phyloP scores from a whole-genome alignment of 2,888 invertebrate genomes.

The Hofmannophila pseudospretella region DNA sequence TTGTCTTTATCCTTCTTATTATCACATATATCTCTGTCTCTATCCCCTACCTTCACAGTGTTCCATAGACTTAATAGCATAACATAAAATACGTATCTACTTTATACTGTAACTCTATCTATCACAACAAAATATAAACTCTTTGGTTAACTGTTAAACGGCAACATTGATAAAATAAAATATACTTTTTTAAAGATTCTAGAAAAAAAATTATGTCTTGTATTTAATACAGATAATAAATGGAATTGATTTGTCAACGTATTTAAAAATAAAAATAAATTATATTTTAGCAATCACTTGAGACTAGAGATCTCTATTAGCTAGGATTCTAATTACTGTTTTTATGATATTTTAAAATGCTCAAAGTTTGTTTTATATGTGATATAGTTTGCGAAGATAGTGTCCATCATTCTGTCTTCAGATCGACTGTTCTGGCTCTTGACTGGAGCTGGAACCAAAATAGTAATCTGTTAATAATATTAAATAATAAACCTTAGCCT shows the following conservation, averaged over 20 bases:
- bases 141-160: conserved; percentile 18
- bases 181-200: conserved; percentile 15
- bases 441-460: conserved; percentile 32
- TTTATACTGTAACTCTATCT: background rate
- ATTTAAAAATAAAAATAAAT: conserved; percentile 13
- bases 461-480: conserved; percentile 3
- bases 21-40: conserved; percentile 18
- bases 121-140: conserved; percentile 5
- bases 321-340: conserved; percentile 20
- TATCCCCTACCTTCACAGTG: conserved; percentile 18
- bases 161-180: conserved; percentile 23
- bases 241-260: conserved; percentile 25
- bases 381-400: conserved; percentile 26
- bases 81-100: conserved; percentile 12
- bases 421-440: conserved; percentile 15
- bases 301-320: conserved; percentile 8
- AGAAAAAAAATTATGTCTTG: conserved; percentile 18
- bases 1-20: conserved; percentile 15
- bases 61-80: conserved; percentile 46
- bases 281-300: background rate
- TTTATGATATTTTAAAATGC: conserved; percentile 37
- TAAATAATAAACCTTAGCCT: too few species aligned
- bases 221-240: conserved; percentile 33
- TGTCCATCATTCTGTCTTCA: conserved; percentile 48
- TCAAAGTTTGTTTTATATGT: conserved; percentile 32